Evolutionary conservation across 2,888 invertebrate genomes (phyloP).

Genomic region (Hemistola chrysoprasaria): DNA sequence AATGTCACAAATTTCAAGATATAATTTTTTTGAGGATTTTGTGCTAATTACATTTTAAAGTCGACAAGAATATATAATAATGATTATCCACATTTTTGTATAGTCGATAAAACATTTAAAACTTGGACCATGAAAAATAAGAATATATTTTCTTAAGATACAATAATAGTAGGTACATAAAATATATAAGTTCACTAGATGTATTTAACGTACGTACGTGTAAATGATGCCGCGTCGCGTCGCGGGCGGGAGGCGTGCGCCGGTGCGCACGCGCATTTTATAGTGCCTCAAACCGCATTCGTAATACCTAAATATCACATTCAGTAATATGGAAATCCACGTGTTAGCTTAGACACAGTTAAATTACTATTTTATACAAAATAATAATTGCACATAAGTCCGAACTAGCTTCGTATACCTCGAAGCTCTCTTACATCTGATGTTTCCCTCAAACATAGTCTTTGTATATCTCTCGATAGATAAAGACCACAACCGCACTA

Average conservation of each 20-base stretch:
- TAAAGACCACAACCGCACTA: conserved; percentile 60
- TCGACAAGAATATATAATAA: conserved; percentile 76
- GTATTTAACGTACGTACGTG: conserved; percentile 73
- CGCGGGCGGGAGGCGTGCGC: too few relatives aligned
- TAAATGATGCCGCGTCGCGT: conserved; percentile 57
- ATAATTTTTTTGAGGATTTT: conserved; percentile 73
- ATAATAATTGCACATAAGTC: conserved; percentile 83
- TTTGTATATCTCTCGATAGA: conserved; percentile 42
- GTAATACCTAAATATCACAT: conserved; percentile 83
- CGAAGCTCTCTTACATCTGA: conserved; percentile 44
- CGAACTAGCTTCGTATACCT: conserved; percentile 52
- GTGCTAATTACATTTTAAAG: conserved; percentile 75
- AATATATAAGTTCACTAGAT: conserved; percentile 81
- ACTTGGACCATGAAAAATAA: conserved; percentile 83
- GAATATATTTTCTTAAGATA: conserved; percentile 82
- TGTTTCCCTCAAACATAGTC: conserved; percentile 40
- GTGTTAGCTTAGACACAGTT: conserved; percentile 80
- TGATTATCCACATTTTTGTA: conserved; percentile 81
- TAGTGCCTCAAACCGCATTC: conserved; percentile 70
- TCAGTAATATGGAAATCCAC: conserved; percentile 82
- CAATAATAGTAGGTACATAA: conserved; percentile 82
- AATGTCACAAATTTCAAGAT: conserved; percentile 79
- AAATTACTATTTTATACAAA: conserved; percentile 80
- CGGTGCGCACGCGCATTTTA: conserved; percentile 47
- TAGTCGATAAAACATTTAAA: conserved; percentile 83